Evolutionary conservation across 2,797 vertebrate genomes (phyloP).

Genomic region (Onychomys arenicola): DNA sequence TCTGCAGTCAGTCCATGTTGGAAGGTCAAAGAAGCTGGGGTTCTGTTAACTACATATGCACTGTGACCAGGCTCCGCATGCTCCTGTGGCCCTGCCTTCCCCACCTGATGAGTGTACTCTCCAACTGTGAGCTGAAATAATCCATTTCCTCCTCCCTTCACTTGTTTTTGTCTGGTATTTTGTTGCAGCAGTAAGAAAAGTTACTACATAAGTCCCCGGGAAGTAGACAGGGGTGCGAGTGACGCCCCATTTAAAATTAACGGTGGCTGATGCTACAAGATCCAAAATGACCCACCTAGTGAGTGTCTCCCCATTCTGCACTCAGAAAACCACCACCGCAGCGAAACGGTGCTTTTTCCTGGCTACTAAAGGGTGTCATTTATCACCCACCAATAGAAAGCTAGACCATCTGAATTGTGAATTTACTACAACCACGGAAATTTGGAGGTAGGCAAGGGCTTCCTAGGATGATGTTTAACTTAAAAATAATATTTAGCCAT

Average conservation of each 20-base stretch:
- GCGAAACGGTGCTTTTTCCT: not conserved
- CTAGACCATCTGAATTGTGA: not conserved
- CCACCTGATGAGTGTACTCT: not conserved
- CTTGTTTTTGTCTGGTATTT: not conserved
- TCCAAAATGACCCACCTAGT: not conserved
- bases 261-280: not conserved
- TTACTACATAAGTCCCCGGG: not conserved
- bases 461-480: constrained; percentile 21
- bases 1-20: not conserved
- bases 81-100: not conserved
- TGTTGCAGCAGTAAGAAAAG: not conserved
- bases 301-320: not conserved
- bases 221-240: not conserved
- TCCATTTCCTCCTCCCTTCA: not conserved
- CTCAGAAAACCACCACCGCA: not conserved
- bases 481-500: not conserved
- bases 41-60: not conserved
- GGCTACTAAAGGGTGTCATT: not conserved
- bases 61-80: not conserved
- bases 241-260: not conserved
- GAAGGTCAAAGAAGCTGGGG: not conserved
- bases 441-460: not conserved
- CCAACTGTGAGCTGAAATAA: not conserved
- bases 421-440: not conserved
- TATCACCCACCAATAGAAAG: not conserved